Evolutionary conservation across 2,888 invertebrate species (phyloP).

Genomic region (Melanostoma mellinum): DNA sequence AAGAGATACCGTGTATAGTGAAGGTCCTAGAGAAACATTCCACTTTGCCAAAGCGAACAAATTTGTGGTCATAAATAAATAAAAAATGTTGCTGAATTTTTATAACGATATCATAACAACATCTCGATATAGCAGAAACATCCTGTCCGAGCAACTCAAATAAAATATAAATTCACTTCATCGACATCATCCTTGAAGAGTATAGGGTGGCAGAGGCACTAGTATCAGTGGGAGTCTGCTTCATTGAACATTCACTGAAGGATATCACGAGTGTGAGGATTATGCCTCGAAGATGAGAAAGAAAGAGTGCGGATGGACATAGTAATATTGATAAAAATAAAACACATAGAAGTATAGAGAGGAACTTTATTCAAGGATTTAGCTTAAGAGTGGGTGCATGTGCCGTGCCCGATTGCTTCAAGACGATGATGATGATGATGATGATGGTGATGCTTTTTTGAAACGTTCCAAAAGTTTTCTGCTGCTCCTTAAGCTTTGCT

Average conservation of each 20-base stretch:
- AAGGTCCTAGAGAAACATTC: slow-evolving; percentile 45
- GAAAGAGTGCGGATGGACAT: slow-evolving; percentile 39
- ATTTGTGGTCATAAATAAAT: slow-evolving; percentile 73
- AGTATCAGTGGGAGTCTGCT: slow-evolving; percentile 35
- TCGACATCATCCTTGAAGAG: slow-evolving; percentile 51
- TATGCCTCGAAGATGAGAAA: slow-evolving; percentile 37
- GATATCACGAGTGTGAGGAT: slow-evolving; percentile 53
- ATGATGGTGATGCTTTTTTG: slow-evolving; percentile 59
- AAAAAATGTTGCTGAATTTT: slow-evolving; percentile 71
- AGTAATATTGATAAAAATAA: slow-evolving; percentile 57
- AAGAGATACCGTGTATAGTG: slow-evolving; percentile 15
- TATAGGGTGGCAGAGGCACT: slow-evolving; percentile 31
- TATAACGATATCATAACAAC: slow-evolving; percentile 72
- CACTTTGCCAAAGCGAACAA: slow-evolving; percentile 53
- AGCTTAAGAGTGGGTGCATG: slow-evolving; percentile 26
- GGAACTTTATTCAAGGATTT: slow-evolving; percentile 60
- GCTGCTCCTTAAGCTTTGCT: slow-evolving; percentile 48
- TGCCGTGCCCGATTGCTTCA: slow-evolving; percentile 13
- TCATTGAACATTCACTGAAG: slow-evolving; percentile 64
- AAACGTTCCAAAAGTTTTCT: slow-evolving; percentile 53
- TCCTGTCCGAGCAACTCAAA: slow-evolving; percentile 72
- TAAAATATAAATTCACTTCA: slow-evolving; percentile 73
- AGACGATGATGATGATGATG: slow-evolving; percentile 41
- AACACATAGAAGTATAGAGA: slow-evolving; percentile 11
- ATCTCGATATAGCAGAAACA: slow-evolving; percentile 67